Evolutionary conservation across 2,797 vertebrate species (phyloP).

Genomic region (Botia almorhae): DNA sequence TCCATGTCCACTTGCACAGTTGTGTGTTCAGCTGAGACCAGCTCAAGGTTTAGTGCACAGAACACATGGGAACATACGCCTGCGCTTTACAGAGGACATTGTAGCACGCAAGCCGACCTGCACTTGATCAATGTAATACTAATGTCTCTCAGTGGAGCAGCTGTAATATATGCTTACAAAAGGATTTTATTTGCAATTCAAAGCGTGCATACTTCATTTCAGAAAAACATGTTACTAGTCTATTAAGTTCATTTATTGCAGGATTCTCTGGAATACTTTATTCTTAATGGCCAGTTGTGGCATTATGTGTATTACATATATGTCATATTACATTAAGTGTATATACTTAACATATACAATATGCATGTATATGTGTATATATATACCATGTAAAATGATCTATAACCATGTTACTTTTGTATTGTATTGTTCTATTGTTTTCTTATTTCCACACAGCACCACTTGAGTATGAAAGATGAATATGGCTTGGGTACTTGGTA

Average conservation of each 20-base stretch:
- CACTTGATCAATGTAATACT: constrained; percentile 1
- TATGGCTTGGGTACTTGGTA: neutral
- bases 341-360: too few relatives aligned
- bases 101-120: neutral
- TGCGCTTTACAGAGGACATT: neutral
- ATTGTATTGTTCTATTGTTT: too few relatives aligned
- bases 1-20: constrained; percentile 3
- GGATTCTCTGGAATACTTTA: neutral
- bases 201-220: neutral
- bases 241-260: too few relatives aligned
- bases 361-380: neutral
- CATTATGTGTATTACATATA: too few relatives aligned
- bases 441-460: too few relatives aligned
- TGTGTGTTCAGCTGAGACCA: constrained; percentile 32
- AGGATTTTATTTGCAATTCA: neutral
- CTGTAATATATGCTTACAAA: neutral
- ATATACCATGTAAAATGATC: neutral
- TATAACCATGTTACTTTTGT: too few relatives aligned
- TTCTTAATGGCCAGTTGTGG: too few relatives aligned
- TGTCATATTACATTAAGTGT: too few relatives aligned
- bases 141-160: neutral
- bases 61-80: constrained; percentile 26
- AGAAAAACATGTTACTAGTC: too few relatives aligned
- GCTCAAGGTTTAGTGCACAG: constrained; percentile 6
- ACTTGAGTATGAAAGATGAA: neutral